Percentiles rank a stretch among this genome's conserved stretches.
Conservation (phyloP, 2,797 vertebrate species). For the Podarcis siculus region DNA sequence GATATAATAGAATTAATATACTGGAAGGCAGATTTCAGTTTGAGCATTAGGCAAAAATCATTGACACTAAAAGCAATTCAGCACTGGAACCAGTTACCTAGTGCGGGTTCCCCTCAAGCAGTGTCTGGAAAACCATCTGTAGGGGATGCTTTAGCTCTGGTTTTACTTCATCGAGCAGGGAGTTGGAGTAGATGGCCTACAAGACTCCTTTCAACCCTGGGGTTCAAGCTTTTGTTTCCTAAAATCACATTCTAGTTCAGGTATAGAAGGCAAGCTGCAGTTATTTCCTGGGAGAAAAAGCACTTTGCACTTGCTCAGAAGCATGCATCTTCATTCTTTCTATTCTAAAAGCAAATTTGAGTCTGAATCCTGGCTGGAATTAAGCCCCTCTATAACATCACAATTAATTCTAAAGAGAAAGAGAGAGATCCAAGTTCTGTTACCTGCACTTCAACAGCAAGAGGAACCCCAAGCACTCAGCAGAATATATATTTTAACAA, state of each 20-base stretch:
- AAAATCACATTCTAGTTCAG: not conserved
- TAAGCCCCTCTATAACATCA: not conserved
- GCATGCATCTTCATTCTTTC: not conserved
- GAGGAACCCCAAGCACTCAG: constrained; percentile 75
- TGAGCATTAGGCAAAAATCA: too few species aligned
- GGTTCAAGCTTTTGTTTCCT: not conserved
- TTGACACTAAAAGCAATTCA: too few species aligned
- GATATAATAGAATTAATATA: too few species aligned
- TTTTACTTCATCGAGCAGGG: not conserved
- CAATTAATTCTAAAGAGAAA: not conserved
- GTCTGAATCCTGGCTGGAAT: not conserved
- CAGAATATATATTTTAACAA: constrained; percentile 66
- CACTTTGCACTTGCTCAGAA: not conserved
- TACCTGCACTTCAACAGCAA: constrained; percentile 59
- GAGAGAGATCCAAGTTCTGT: constrained; percentile 49
- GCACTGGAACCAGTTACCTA: too few species aligned
- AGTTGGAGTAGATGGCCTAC: too few species aligned
- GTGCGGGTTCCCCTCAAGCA: too few species aligned
- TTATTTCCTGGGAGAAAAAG: not conserved
- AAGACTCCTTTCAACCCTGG: not conserved
- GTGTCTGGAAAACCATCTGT: too few species aligned
- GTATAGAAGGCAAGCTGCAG: not conserved
- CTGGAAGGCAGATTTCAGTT: too few species aligned
- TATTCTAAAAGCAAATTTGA: not conserved
- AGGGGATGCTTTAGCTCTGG: not conserved